These are phyloP conservation scores for Cherax destructor DNA, from an alignment of 1,140 invertebrate genomes.

Conservation along the genomic window DNA sequence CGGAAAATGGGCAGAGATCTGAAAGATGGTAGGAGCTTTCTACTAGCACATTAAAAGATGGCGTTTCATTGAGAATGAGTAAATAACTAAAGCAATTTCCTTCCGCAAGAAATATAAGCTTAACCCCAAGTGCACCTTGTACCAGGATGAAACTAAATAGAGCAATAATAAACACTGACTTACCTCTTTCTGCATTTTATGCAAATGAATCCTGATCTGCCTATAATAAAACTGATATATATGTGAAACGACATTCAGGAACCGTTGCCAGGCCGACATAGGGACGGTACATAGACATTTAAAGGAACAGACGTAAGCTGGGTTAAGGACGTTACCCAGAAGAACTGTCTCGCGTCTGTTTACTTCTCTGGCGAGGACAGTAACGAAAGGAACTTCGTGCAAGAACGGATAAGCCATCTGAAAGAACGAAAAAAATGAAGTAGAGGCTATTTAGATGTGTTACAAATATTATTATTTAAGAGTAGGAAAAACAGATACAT, in stretches of 20 bases:
- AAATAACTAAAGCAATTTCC: no score
- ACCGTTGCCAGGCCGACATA: neutral
- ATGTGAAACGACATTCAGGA: neutral
- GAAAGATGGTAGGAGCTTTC: neutral
- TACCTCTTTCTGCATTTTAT: slow-evolving; percentile 33
- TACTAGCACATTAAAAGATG: no score
- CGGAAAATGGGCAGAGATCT: neutral
- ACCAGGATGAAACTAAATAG: no score
- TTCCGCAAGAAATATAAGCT: no score
- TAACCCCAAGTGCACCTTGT: no score
- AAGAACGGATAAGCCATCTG: slow-evolving; percentile 28
- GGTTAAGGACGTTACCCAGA: slow-evolving; percentile 45
- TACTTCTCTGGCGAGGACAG: slow-evolving; percentile 10
- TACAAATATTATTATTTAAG: no score
- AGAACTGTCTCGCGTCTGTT: slow-evolving; percentile 12
- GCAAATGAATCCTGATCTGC: slow-evolving; percentile 3
- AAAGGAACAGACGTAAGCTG: neutral
- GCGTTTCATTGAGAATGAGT: no score
- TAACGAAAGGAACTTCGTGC: slow-evolving; percentile 33
- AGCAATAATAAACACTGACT: neutral
- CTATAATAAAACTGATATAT: neutral
- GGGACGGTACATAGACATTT: neutral
- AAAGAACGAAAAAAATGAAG: neutral
- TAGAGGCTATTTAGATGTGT: no score
- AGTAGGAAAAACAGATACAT: no score